Percentiles rank a stretch among this genome's conserved stretches.
Evolutionary conservation across 2,113 vertebrate species (phyloP).

Genomic region (Pelusios castaneus): DNA sequence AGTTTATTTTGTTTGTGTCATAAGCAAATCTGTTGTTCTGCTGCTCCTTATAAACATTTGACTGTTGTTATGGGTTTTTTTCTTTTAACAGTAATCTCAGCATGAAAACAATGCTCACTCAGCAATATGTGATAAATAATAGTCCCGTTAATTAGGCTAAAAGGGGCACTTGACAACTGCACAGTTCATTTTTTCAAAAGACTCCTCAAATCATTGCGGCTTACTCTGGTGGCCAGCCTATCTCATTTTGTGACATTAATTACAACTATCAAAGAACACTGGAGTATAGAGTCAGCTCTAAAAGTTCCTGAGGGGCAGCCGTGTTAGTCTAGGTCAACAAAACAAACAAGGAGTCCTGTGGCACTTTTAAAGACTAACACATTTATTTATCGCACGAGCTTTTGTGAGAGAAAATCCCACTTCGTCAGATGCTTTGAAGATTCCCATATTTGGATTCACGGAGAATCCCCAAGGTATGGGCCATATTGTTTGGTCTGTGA

Average conservation of each 20-base stretch:
- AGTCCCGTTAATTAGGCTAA: background rate
- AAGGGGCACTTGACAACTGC: background rate
- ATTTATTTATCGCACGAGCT: no score
- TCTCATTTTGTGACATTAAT: accelerated
- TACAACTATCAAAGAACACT: background rate
- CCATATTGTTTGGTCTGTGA: background rate
- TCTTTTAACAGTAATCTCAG: background rate
- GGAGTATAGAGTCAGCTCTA: background rate
- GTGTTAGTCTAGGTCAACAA: no score
- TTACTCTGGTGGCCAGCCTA: background rate
- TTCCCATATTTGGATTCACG: no score
- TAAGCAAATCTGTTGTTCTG: background rate
- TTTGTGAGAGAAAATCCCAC: no score
- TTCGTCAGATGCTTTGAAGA: no score
- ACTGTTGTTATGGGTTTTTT: background rate
- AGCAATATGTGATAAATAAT: background rate
- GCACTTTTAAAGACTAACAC: no score
- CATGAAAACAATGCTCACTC: background rate
- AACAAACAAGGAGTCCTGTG: no score
- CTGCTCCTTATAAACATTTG: background rate
- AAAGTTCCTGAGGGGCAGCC: no score
- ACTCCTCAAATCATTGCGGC: background rate
- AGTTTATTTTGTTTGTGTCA: background rate
- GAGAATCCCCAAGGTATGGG: no score
- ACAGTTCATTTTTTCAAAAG: background rate